phyloP scores from a whole-genome alignment of 2,888 invertebrate genomes.

The Drosophila nr. fundita region DNA sequence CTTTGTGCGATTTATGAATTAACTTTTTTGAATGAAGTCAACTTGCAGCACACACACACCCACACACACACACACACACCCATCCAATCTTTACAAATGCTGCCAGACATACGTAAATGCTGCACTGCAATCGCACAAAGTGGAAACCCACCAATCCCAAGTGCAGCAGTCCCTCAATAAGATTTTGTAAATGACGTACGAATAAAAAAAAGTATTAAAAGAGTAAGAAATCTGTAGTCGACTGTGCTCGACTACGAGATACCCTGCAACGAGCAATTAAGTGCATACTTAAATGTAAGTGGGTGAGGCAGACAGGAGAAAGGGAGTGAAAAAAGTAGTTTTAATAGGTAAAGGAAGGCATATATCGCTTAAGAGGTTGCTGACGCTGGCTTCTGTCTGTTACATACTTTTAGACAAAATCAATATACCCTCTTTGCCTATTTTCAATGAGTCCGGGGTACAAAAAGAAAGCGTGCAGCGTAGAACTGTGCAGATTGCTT shows the following conservation, averaged over 20 bases:
- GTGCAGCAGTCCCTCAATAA: conserved; percentile 14
- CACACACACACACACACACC: conserved; percentile 6
- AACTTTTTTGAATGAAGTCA: conserved; percentile 80
- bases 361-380: not conserved
- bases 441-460: not conserved
- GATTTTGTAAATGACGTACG: conserved; percentile 57
- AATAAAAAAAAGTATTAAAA: conserved; percentile 41
- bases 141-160: conserved; percentile 16
- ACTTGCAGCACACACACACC: conserved; percentile 51
- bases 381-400: not conserved
- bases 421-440: not conserved
- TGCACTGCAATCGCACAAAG: conserved; percentile 59
- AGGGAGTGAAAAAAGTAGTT: not conserved
- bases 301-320: not conserved
- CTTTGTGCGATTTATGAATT: conserved; percentile 79
- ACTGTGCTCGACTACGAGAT: not conserved
- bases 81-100: conserved; percentile 74
- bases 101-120: conserved; percentile 66
- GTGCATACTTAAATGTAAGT: not conserved
- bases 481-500: conserved; percentile 61
- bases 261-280: not conserved
- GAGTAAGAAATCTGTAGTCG: not conserved
- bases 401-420: not conserved
- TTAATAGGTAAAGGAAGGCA: not conserved
- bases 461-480: conserved; percentile 32